Evolutionary conservation across 2,113 vertebrate species (phyloP).

Genomic region (Myanophis thanlyinensis): DNA sequence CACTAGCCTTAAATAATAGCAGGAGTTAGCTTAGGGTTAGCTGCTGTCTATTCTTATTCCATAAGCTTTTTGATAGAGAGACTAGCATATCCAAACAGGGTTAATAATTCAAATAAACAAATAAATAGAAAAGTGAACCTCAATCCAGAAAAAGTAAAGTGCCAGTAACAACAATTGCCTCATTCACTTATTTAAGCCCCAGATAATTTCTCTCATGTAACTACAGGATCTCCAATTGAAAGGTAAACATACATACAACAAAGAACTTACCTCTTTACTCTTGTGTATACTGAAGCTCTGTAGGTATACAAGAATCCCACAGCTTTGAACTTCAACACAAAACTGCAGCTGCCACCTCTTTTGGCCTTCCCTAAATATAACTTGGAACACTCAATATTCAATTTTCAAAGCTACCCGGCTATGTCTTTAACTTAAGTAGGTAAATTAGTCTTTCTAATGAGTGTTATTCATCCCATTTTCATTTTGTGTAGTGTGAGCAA

Average conservation of each 20-base stretch:
- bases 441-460: conserved; percentile 33
- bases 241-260: neutral
- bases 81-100: neutral
- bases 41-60: neutral
- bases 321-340: neutral
- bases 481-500: conserved; percentile 22
- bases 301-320: neutral
- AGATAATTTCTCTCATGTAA: neutral
- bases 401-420: conserved; percentile 29
- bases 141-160: neutral
- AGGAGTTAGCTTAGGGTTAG: neutral
- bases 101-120: neutral
- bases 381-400: conserved; percentile 11
- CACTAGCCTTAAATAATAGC: neutral
- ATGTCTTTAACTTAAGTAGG: neutral
- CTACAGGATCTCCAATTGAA: neutral
- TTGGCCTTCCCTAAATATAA: conserved; percentile 54
- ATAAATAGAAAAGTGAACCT: neutral
- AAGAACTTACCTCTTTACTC: neutral
- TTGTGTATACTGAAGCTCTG: neutral
- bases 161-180: neutral
- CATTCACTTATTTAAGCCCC: neutral
- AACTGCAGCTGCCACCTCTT: conserved; percentile 53
- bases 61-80: neutral
- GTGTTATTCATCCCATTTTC: conserved; percentile 26